Evolutionary conservation across 2,888 invertebrate species (phyloP), one percentile per base, ranked within the genome.

Genomic region (Cheilosia soror): DNA sequence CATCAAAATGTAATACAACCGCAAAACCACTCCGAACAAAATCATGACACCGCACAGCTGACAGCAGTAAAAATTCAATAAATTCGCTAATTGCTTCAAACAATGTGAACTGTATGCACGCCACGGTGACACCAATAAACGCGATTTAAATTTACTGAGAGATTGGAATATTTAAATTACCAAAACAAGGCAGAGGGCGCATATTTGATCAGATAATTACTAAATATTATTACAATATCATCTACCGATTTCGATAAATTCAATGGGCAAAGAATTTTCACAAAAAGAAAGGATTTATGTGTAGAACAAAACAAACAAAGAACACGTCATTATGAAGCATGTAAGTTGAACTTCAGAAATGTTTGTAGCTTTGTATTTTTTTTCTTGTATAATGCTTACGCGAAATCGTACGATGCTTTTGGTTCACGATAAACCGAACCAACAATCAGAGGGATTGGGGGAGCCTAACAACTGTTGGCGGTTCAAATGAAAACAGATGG

Each of bases 401-500:
- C 60, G 49, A 80, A 84, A 80, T 80, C 80, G 84, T 65, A 76
- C 65, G 84, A 80, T 75, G 65, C 69, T 75, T 60, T 37, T 76
- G 80, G 73, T 51, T 44, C 49, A 55, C 76, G 37, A 60, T 60
- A 69, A 31, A 55, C 57, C 57, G 7, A 53, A 44, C 51, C 76
- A 53, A 20, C 51, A 55, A 71, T 42, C 15, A 20, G 57, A 63
- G 29, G 55, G 47, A 42, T 42, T 15, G 62, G 31, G 47, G 55
- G 44, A 55, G 33, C 58, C 20, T 65, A 55, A 37, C 68, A 76
- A 69, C 11, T 57, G 27, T 68, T 62, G 65, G 25, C 31, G 75
- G 66, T 47, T 57, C 62, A 68, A 29, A 60, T 58, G 40, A 69
- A 63, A n/a, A 7, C 33, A 25, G 31, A n/a, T 31, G 49, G 9